Percentiles rank a stretch among this genome's conserved stretches.
Conservation (phyloP, 2,888 invertebrate species). For the Lepidocyrtinus sp. region DNA sequence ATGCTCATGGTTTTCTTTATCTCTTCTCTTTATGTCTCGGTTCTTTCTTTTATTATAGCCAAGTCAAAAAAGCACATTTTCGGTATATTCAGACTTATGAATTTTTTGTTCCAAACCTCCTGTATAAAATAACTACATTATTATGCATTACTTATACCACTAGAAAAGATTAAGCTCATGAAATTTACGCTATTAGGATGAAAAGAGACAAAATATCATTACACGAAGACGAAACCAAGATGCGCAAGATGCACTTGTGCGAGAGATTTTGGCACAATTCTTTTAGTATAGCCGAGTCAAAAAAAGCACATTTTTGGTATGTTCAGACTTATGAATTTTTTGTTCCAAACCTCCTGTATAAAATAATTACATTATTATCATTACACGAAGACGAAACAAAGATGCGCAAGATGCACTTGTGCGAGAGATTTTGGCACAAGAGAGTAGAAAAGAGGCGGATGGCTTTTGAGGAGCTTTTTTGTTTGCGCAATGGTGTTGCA, state of each 20-base stretch:
- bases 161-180: slow-evolving; percentile 59
- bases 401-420: neutral
- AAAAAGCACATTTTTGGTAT: neutral
- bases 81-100: slow-evolving; percentile 32
- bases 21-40: slow-evolving; percentile 31
- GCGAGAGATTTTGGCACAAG: neutral
- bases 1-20: too few species aligned
- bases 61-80: slow-evolving; percentile 1
- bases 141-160: slow-evolving; percentile 60
- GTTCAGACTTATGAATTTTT: too few species aligned
- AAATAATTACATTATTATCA: neutral
- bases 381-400: neutral
- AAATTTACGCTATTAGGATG: slow-evolving; percentile 58
- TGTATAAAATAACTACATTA: slow-evolving; percentile 42
- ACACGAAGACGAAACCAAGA: neutral
- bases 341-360: slow-evolving; percentile 23
- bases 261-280: neutral
- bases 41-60: slow-evolving; percentile 44
- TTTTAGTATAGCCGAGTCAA: too few species aligned
- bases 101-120: slow-evolving; percentile 33
- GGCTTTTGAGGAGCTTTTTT: slow-evolving; percentile 39
- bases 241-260: neutral
- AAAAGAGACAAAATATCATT: slow-evolving; percentile 4
- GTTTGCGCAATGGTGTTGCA: slow-evolving; percentile 35
- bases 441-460: slow-evolving; percentile 49